Conservation (phyloP, 2,113 vertebrate genomes). For the Xenopus tropicalis region UCB_Xtro_10.0 CM004446.2:52037501-52038000, state of each 20-base stretch:
- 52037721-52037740: background rate
- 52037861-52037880: background rate
- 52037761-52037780: background rate
- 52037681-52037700: too few relatives aligned
- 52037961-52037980: too few relatives aligned
- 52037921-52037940: background rate
- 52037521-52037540: too few relatives aligned
- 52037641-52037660: too few relatives aligned
- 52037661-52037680: too few relatives aligned
- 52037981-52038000: too few relatives aligned
- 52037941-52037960: background rate
- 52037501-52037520: too few relatives aligned
- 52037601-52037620: too few relatives aligned
- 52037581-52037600: too few relatives aligned
- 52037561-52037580: too few relatives aligned
- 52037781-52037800: constrained; percentile 1
- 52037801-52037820: background rate
- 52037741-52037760: background rate
- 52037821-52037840: background rate
- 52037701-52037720: background rate
- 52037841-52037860: background rate
- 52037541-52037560: too few relatives aligned
- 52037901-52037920: background rate
- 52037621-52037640: too few relatives aligned
- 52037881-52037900: background rate